Evolutionary conservation across 2,113 vertebrate genomes (phyloP).

Genomic region (Hirundichthys speculiger): DNA sequence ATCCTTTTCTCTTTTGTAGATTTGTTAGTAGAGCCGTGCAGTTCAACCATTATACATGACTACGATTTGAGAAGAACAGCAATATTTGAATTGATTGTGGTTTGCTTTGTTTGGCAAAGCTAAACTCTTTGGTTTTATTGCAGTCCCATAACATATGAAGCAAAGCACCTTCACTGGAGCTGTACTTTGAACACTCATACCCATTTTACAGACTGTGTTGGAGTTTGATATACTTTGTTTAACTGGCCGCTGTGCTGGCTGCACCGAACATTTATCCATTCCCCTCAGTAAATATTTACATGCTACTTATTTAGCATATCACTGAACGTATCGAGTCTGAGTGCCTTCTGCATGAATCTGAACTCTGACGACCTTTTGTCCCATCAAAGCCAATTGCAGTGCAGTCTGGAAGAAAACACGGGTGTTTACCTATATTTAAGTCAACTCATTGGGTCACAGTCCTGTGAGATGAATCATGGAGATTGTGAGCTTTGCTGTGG

Average conservation of each 20-base stretch:
- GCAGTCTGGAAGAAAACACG: not conserved
- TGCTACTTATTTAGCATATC: constrained; percentile 45
- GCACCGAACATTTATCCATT: constrained; percentile 30
- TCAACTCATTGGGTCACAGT: not conserved
- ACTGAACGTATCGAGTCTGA: constrained; percentile 15
- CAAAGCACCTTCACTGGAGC: no score
- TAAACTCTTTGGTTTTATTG: no score
- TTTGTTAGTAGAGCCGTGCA: no score
- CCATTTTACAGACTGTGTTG: no score
- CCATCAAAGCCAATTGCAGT: constrained; percentile 7
- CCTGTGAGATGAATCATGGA: not conserved
- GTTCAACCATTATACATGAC: no score
- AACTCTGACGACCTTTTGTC: constrained; percentile 59
- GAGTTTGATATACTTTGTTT: no score
- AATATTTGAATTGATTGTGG: no score
- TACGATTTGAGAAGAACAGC: no score
- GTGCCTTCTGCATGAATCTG: constrained; percentile 32
- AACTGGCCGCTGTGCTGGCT: constrained; percentile 23
- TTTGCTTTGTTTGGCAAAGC: no score
- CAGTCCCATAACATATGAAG: no score
- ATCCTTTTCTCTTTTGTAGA: no score
- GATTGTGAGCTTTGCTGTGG: not conserved
- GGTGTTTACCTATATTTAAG: constrained; percentile 9
- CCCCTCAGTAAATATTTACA: constrained; percentile 72
- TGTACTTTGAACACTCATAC: no score